Conservation (phyloP, 2,113 vertebrate genomes). For the Aythya baeri region DNA sequence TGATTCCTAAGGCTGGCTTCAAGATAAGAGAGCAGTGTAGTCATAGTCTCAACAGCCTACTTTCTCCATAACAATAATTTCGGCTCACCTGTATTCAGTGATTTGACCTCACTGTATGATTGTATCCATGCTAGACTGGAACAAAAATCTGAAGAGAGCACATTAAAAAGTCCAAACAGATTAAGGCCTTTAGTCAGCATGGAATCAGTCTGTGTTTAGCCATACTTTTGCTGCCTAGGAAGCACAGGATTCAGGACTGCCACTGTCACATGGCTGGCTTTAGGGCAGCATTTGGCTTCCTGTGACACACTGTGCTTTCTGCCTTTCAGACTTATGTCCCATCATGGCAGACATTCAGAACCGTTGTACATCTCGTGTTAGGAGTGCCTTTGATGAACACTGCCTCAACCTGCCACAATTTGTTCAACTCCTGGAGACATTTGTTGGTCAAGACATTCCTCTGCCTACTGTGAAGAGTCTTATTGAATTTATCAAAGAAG, state of each 20-base stretch:
- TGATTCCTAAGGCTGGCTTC: background rate
- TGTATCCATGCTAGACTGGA: background rate
- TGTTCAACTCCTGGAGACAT: conserved; percentile 80
- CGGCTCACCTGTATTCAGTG: background rate
- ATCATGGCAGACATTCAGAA: conserved; percentile 64
- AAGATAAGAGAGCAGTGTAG: background rate
- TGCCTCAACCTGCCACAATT: conserved; percentile 75
- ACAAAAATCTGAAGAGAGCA: background rate
- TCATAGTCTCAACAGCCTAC: background rate
- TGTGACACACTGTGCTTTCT: conserved; percentile 5
- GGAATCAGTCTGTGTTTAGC: background rate
- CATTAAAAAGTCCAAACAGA: background rate
- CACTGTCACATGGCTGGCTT: background rate
- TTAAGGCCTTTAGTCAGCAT: background rate
- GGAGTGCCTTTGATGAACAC: conserved; percentile 63
- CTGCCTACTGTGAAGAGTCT: conserved; percentile 62
- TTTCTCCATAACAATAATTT: background rate
- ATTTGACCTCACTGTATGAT: background rate
- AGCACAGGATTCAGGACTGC: background rate
- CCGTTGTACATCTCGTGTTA: background rate
- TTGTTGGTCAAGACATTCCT: conserved; percentile 66
- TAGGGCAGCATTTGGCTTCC: background rate
- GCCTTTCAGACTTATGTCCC: conserved; percentile 61
- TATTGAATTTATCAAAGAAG: conserved; percentile 63
- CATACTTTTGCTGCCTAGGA: background rate